Evolutionary conservation across 2,888 invertebrate genomes (phyloP), one percentile per base, ranked within the genome.

Genomic region (Ellobium chinense): DNA sequence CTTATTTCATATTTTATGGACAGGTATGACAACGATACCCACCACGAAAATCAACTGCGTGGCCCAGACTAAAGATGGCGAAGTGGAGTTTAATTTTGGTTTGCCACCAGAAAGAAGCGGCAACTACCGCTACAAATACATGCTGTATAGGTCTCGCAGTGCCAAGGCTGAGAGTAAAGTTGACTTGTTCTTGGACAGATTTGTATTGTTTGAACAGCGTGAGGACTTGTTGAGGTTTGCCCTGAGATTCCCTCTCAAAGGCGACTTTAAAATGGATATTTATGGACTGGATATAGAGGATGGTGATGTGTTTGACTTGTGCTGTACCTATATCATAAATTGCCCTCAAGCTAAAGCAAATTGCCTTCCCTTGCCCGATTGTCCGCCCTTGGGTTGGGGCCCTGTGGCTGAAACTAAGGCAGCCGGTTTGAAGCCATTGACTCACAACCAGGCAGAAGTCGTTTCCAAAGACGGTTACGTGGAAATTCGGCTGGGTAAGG

Each of bases 371-470:
- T 79, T 92, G 76, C 91, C 92, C 1, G 91, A 91, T 82, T 86
- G 88, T 56, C 92, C 92, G 4, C 89, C 90, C 0, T 87, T 92
- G 46, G 92, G 92, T 18, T 92, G 91, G 91, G 91, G 91, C 34
- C 90, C 91, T 1, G 89, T 89, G 7, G 84, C 84, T 5, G 89
- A 90, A 65, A 88, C 88, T 9, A 86, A 88, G 63, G 85, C 88
- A 62, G 89, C 86, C 4, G 91, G 92, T 9, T 83, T 92, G 18
- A 85, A 83, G 68, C 88, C 92, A 9, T 84, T 86, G 69, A 86
- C 90, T 37, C 91, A 92, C 84, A 86, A 89, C 63, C 86, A 87
- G 34, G 90, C 89, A n/a, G 85, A 90, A 29, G 88, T 92, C 69
- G 84, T 86, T 5, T 88, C 91, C 4, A 86, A 89, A 66, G 90